Base-by-base conservation (phyloP, 2,888 invertebrate genomes). In the Cryptops parisi region DNA sequence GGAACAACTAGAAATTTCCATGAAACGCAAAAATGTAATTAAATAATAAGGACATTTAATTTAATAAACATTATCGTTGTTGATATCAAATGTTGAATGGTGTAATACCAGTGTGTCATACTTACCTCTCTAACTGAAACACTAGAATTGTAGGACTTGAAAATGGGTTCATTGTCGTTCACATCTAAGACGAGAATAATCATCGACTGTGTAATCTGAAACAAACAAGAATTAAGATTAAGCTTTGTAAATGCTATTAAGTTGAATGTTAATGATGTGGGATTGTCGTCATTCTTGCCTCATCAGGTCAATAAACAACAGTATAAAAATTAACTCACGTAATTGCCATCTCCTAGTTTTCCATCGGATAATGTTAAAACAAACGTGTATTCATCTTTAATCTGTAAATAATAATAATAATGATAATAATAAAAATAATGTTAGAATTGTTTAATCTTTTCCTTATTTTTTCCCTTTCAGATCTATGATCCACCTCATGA, bases 351-450 rank as follows among this genome's bases (percentile, higher is more conserved):
- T 23, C 85, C 87, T 59, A 89, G 77, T 64, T 82, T 80, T 58
- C 86, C 86, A 70, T 91, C 91, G 4, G 87, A 88, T 63, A 91
- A 71, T 2, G 90, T 91, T 63, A 91, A 73, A 60, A 91, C 84
- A 64, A 91, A 75, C 55, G 84, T 81, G 68, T 89, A 90, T 72
- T 90, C 90, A 69, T 89, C 89, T 68, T 81, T 80, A 54, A 78
- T 74, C 86, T 87, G 64, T 40, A 33, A 33, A 33, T 9, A 33
- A 33, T 9, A 33, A 33, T 33, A 9, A 33, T 33, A 33, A 15
- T 33, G 6, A 9, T 15, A 33, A 9, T 33, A 33, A 9, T 33
- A 33, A 33, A 9, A 9, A 33, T 33, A 33, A 33, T 33, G 15
- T 33, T 33, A 33, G 15, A 9, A 9, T 9, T 15, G 15, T 33